These are phyloP conservation scores for Pachliopta kotzebuea DNA, from an alignment of 2,888 invertebrate species.

Conservation along the genomic window DNA sequence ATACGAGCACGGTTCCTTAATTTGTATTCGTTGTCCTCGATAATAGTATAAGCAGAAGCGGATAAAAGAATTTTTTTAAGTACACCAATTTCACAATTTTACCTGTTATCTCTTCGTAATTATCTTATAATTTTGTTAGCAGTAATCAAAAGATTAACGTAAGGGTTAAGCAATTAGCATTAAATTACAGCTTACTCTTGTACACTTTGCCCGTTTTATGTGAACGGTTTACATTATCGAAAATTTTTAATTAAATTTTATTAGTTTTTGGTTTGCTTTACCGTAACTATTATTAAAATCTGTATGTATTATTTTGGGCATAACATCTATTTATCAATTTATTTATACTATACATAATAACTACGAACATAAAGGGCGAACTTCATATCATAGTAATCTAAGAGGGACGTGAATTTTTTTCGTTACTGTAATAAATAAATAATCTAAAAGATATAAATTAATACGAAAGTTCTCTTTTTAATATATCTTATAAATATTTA, in stretches of 20 bases:
- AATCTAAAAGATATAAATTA: too few relatives aligned
- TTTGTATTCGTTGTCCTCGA: slow-evolving; percentile 19
- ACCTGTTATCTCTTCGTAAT: slow-evolving; percentile 3
- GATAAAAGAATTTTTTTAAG: slow-evolving; percentile 20
- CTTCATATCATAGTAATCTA: too few relatives aligned
- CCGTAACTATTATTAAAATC: background rate
- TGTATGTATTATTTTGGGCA: too few relatives aligned
- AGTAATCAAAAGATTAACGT: slow-evolving; percentile 8
- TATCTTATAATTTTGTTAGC: slow-evolving; percentile 2
- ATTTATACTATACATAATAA: too few relatives aligned
- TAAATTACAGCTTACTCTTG: slow-evolving; percentile 4
- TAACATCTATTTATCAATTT: too few relatives aligned
- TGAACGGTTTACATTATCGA: slow-evolving; percentile 5
- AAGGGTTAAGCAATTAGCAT: slow-evolving; percentile 7
- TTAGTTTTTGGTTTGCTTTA: background rate
- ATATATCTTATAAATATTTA: too few relatives aligned
- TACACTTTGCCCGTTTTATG: slow-evolving; percentile 3
- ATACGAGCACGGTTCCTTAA: slow-evolving; percentile 43
- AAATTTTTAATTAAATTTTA: slow-evolving; percentile 4
- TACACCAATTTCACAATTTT: background rate
- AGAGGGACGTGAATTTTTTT: too few relatives aligned
- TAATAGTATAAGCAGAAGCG: slow-evolving; percentile 18
- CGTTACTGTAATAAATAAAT: too few relatives aligned
- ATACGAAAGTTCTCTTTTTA: too few relatives aligned
- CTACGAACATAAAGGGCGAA: too few relatives aligned